Base-by-base conservation (phyloP, 2,113 vertebrate species). In the Labrus mixtus region DNA sequence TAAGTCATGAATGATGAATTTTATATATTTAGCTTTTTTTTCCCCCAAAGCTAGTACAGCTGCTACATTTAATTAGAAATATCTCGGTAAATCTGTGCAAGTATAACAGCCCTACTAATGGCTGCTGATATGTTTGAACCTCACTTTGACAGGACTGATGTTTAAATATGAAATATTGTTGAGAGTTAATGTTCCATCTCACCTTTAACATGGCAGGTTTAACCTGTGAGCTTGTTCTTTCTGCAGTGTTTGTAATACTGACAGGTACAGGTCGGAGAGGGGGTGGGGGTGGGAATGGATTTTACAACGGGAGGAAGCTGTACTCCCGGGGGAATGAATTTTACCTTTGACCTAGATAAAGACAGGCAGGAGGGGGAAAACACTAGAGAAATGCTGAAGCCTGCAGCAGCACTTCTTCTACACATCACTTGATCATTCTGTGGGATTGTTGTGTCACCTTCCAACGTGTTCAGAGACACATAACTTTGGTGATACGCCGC, bases 281-380 rank as follows among this genome's bases (percentile, higher is more conserved):
- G 36, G 11, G 13, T 39, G 22, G 63, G 56, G 45, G 63, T 60
- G 61, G 13, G 20, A 68, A 65, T 58, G 72, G 71, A 83, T 50
- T 33, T 83, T 63, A 73, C 19, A 65, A 45, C 48, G 17, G 46
- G 55, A 76, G 46, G 39, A 69, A 67, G 48, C 57, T 65, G 59
- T 10, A 46, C 56, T 75, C 79, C 58, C 25, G 16, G 2, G 64
- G 66, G 61, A 73, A 51, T 19, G 22, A 67, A 20, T 74, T 80
- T 83, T 56, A 90, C 81, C 83, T 91, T 86, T 89, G 63, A 81
- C 90, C 79, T 15, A 76, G 43, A 89, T 82, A 70, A 64, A 68
- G 53, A 78, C 70, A 77, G 56, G 16, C 74, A 79, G 72, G 80
- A 79, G 79, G 39, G 29, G 45, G 59, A 23, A 54, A 61, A 60